Evolutionary conservation across 2,113 vertebrate genomes (phyloP), one percentile per base, ranked within the genome.

Genomic region (Tursiops truncatus): DNA sequence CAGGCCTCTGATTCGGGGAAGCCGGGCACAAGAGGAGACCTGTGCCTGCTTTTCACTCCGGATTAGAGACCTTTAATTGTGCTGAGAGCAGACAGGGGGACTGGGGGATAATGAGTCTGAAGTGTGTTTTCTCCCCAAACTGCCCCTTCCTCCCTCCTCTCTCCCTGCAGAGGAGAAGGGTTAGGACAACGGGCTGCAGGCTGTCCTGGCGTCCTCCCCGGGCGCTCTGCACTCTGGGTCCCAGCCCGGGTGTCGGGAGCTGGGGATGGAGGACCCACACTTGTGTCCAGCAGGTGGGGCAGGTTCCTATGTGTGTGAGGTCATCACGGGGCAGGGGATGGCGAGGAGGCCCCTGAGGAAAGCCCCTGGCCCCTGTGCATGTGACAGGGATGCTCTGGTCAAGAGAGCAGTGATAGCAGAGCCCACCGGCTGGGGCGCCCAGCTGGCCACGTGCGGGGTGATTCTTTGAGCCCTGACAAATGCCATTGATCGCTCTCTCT

Each of bases 41-140:
- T 63, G 83, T 97, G 98, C 98, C 98, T 98, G 98, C 98, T 98
- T 98, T 98, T 98, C 97, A 97, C 62, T 87, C 18, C 0, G 74
- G 98, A 98, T 99, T 98, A 98, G 98, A 97, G 84, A 0, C 53
- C 95, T 97, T 95, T 98, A 97, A 98, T 98, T 98, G 98, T 97
- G 93, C 96, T 10, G 84, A 97, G 97, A 98, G 97, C 97, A 96
- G 86, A 96, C 91, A 96, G 82, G 94, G 96, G 28, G 31, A 93
- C 92, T 56, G 90, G 87, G 87, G 97, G 80, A 97, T 98, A 98
- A 98, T 98, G 98, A 98, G 96, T 95, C 87, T 98, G 97, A 97
- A 96, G 95, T 94, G 73, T 50, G 93, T 77, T 98, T 98, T 97
- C 96, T 81, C 98, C 95, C 97, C 83, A 89, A 91, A 28, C 33